Evolutionary conservation across 1,140 invertebrate species (phyloP).

Genomic region (Drosophila lini): DNA sequence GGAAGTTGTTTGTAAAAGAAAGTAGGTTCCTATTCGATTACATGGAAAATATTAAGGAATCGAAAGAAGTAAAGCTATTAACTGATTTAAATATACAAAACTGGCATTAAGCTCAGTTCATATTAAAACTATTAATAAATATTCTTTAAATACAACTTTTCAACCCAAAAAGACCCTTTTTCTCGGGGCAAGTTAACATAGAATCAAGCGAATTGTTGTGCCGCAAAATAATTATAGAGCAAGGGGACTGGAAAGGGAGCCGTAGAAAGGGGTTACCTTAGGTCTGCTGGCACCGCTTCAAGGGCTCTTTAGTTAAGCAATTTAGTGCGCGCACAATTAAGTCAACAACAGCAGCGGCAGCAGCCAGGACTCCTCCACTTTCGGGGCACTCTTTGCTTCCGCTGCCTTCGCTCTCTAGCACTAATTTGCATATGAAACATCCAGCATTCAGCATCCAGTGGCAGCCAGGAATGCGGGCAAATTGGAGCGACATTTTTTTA

Average conservation of each 20-base stretch:
- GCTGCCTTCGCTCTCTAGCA: slow-evolving; percentile 35
- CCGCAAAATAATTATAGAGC: slow-evolving; percentile 2
- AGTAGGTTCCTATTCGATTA: slow-evolving; percentile 15
- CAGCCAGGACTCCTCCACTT: slow-evolving; percentile 48
- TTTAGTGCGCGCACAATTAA: slow-evolving; percentile 78
- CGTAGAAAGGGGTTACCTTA: slow-evolving; percentile 8
- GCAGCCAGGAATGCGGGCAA: slow-evolving; percentile 34
- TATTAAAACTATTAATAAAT: neutral
- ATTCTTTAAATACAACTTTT: neutral
- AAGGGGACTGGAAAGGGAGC: neutral
- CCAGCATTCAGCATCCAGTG: slow-evolving; percentile 23
- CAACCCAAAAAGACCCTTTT: neutral
- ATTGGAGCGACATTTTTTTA: slow-evolving; percentile 62
- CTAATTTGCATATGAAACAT: slow-evolving; percentile 70
- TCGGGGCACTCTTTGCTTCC: slow-evolving; percentile 34
- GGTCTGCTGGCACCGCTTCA: slow-evolving; percentile 16
- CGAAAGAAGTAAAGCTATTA: neutral
- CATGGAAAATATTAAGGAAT: neutral
- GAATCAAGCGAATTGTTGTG: neutral
- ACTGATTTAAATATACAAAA: no score
- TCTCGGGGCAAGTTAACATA: neutral
- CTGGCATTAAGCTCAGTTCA: neutral
- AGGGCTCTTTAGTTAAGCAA: slow-evolving; percentile 66
- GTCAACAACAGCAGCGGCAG: slow-evolving; percentile 61
- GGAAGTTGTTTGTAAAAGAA: neutral